A percentile compares a stretch with the other conserved stretches of the same genome.
These are phyloP conservation scores for Amphimallon solstitiale DNA, from an alignment of 2,888 invertebrate species.

Conservation along the genomic window DNA sequence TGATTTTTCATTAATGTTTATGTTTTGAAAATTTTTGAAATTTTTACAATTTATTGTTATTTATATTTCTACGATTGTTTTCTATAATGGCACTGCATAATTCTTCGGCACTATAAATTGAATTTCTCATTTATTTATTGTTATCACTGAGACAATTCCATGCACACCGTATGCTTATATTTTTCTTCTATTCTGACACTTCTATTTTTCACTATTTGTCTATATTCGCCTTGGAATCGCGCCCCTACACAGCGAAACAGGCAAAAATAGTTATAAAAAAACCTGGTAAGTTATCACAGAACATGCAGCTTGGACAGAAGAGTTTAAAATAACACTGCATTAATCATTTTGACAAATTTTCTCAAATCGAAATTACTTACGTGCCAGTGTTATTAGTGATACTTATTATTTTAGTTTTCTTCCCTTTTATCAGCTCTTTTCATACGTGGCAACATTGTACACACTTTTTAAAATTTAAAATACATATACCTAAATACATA, in stretches of 20 bases:
- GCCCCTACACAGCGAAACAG: constrained; percentile 65
- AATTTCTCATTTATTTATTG: constrained; percentile 43
- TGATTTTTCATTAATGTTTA: constrained; percentile 38
- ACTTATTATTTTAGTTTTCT: constrained; percentile 29
- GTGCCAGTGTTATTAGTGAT: constrained; percentile 35
- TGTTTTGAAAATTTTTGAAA: constrained; percentile 34
- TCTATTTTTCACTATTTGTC: constrained; percentile 66
- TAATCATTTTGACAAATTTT: constrained; percentile 47
- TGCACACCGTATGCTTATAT: constrained; percentile 63
- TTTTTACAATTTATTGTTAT: constrained; percentile 41
- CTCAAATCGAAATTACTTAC: constrained; percentile 27
- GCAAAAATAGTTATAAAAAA: constrained; percentile 65
- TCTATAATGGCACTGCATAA: constrained; percentile 59
- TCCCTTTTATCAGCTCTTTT: neutral
- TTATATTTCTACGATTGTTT: constrained; percentile 47
- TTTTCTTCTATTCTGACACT: constrained; percentile 66
- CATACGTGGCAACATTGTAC: too few relatives aligned
- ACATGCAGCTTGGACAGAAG: constrained; percentile 63
- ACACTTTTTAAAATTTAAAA: too few relatives aligned
- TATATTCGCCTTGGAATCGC: constrained; percentile 65
- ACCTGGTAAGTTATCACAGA: constrained; percentile 65
- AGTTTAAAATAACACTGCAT: constrained; percentile 57
- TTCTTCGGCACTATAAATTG: constrained; percentile 56
- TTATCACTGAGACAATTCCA: constrained; percentile 57
- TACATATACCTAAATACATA: too few relatives aligned